Conservation (phyloP, 2,113 vertebrate species). For the Poecile atricapillus region DNA sequence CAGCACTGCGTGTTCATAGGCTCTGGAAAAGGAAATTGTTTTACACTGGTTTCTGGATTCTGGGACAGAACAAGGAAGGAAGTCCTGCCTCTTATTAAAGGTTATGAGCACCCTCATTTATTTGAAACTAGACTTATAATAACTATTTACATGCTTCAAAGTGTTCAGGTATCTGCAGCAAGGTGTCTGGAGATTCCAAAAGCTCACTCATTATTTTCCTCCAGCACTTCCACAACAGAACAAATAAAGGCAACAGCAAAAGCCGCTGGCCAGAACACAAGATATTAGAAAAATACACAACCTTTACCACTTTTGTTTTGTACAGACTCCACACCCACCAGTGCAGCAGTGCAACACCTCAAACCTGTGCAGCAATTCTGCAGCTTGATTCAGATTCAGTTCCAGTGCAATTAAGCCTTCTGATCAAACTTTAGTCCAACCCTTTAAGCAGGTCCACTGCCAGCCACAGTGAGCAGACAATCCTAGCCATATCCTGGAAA, state of each 20-base stretch:
- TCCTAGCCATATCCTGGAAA: background rate
- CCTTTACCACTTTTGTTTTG: background rate
- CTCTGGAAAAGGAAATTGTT: slow-evolving; percentile 72
- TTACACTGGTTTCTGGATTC: background rate
- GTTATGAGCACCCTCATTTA: background rate
- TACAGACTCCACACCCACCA: background rate
- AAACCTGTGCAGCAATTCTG: background rate
- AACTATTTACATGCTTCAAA: background rate
- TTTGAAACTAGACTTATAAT: background rate
- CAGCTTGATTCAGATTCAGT: background rate
- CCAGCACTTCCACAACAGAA: background rate
- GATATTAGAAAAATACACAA: background rate
- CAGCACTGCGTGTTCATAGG: slow-evolving; percentile 91
- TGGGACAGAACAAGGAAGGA: background rate
- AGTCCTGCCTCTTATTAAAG: background rate
- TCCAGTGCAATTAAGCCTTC: background rate
- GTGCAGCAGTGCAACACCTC: background rate
- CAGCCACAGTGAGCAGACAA: background rate
- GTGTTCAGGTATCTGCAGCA: background rate
- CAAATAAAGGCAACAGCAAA: background rate
- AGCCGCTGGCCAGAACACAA: background rate
- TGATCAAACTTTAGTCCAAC: background rate
- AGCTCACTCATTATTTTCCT: background rate
- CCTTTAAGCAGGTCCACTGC: background rate
- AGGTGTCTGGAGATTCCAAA: background rate